Percentiles rank a stretch among this genome's conserved stretches.
Conservation (phyloP, 2,888 invertebrate species). For the Tribolium freemani region DNA sequence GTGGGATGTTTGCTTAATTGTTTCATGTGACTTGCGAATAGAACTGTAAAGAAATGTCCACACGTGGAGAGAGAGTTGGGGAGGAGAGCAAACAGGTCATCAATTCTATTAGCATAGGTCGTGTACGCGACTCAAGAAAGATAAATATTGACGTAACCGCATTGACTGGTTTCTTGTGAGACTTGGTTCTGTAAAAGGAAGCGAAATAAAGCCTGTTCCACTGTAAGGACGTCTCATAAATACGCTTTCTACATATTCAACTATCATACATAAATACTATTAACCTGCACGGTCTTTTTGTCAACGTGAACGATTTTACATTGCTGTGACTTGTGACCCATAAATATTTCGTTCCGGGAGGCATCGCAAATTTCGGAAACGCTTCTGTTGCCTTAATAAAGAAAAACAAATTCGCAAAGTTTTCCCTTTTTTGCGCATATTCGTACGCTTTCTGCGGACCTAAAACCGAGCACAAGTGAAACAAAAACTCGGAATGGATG, state of each 20-base stretch:
- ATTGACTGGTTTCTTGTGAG: constrained; percentile 45
- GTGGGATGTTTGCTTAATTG: not conserved
- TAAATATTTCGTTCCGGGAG: not conserved
- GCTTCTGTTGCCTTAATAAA: constrained; percentile 5
- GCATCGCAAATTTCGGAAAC: constrained; percentile 6
- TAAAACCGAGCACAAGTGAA: constrained; percentile 16
- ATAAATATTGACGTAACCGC: constrained; percentile 51
- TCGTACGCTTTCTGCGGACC: not conserved
- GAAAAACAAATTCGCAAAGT: constrained; percentile 11
- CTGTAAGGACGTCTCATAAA: constrained; percentile 40
- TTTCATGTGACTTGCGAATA: not conserved
- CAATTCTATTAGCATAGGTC: constrained; percentile 50
- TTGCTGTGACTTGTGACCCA: constrained; percentile 1
- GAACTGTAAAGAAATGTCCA: constrained; percentile 8
- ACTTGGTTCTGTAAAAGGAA: constrained; percentile 41
- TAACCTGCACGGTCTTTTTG: constrained; percentile 33
- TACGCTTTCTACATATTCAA: constrained; percentile 43
- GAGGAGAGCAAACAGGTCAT: constrained; percentile 34
- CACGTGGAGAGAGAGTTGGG: constrained; percentile 23
- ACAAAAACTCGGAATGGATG: constrained; percentile 25
- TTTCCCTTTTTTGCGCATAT: constrained; percentile 13
- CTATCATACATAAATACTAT: constrained; percentile 43
- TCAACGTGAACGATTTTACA: constrained; percentile 8
- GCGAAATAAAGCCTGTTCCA: constrained; percentile 37
- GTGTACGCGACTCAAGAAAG: constrained; percentile 43